Conservation (phyloP, 1,140 invertebrate species). For the Solenopsis invicta region DNA sequence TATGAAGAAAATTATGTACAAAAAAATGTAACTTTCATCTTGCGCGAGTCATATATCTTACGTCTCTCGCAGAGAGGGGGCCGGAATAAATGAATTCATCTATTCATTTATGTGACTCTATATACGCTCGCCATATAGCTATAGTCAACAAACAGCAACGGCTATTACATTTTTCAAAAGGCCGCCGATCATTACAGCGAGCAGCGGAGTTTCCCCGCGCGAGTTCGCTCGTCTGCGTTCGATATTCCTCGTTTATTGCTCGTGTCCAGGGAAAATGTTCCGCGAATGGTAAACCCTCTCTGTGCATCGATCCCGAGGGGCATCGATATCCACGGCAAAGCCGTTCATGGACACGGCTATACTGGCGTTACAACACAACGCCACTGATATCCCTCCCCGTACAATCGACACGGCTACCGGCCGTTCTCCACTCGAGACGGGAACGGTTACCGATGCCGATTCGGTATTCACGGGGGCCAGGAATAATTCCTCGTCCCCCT, state of each 20-base stretch:
- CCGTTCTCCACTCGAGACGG: conserved; percentile 69
- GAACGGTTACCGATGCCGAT: conserved; percentile 68
- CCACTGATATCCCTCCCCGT: conserved; percentile 33
- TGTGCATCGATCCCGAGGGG: conserved; percentile 47
- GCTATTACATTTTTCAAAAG: conserved; percentile 56
- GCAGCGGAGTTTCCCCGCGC: neutral
- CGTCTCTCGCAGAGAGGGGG: neutral
- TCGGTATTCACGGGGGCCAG: conserved; percentile 75
- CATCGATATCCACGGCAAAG: conserved; percentile 53
- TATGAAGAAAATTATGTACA: neutral
- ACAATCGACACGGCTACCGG: conserved; percentile 39
- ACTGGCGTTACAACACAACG: conserved; percentile 60
- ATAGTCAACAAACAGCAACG: neutral
- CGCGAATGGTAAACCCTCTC: conserved; percentile 45
- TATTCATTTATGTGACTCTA: neutral
- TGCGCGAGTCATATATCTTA: neutral
- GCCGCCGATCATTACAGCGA: conserved; percentile 23
- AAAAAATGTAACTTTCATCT: conserved; percentile 22
- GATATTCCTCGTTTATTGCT: conserved; percentile 63
- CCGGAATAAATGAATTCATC: conserved; percentile 30
- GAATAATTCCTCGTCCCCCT: conserved; percentile 77
- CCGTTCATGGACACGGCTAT: conserved; percentile 63
- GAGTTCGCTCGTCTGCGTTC: conserved; percentile 2
- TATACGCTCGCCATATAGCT: neutral
- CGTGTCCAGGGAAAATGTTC: conserved; percentile 54